Conservation (phyloP, 2,888 invertebrate species). For the Fragum sueziense region DNA sequence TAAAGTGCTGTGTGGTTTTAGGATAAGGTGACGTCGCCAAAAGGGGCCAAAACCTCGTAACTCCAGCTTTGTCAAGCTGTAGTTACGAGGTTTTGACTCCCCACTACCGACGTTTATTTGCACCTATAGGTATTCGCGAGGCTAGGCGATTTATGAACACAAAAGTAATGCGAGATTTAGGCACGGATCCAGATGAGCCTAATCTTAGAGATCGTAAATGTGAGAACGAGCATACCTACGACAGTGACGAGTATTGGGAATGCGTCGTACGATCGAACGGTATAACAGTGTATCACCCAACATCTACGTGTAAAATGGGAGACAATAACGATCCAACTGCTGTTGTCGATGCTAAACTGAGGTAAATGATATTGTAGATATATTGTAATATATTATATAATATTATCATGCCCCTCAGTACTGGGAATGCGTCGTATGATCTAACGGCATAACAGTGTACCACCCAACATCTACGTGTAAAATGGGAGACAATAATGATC, state of each 20-base stretch:
- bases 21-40: too few relatives aligned
- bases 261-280: background rate
- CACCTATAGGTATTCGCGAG: background rate
- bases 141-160: background rate
- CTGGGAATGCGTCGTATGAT: background rate
- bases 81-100: too few relatives aligned
- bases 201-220: background rate
- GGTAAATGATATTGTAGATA: background rate
- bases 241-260: background rate
- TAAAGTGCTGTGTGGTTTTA: too few relatives aligned
- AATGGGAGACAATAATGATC: background rate
- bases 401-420: too few relatives aligned
- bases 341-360: background rate
- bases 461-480: background rate
- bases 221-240: background rate
- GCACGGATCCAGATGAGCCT: background rate
- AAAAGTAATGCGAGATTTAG: background rate
- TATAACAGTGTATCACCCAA: background rate
- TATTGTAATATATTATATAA: too few relatives aligned
- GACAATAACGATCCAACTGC: background rate
- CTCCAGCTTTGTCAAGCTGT: too few relatives aligned
- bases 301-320: background rate
- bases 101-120: too few relatives aligned
- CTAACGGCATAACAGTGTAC: background rate
- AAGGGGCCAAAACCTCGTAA: too few relatives aligned